A percentile compares a stretch with the other conserved stretches of the same genome.
Conservation (phyloP, 2,797 vertebrate genomes). For the Helarctos malayanus region DNA sequence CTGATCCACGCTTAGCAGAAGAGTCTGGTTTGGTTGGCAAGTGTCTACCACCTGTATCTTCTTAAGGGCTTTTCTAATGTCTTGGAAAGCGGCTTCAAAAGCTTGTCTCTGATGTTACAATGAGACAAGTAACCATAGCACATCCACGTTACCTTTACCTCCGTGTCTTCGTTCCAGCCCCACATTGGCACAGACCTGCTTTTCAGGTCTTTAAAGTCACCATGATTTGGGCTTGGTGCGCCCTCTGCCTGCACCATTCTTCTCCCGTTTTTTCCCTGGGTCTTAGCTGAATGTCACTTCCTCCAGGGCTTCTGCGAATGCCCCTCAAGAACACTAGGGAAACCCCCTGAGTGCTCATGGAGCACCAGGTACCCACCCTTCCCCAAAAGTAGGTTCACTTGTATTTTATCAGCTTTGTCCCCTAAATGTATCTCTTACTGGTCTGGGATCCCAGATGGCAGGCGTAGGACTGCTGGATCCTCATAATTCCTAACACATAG, state of each 20-base stretch:
- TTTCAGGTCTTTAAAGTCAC: not conserved
- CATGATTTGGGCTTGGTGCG: not conserved
- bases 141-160: not conserved
- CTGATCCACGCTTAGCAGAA: not conserved
- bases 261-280: not conserved
- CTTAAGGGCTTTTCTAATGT: not conserved
- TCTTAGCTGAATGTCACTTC: not conserved
- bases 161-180: not conserved
- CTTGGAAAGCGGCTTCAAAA: not conserved
- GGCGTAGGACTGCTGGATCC: not conserved
- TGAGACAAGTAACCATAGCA: not conserved
- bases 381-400: not conserved
- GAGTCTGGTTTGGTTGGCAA: not conserved
- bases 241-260: not conserved
- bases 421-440: not conserved
- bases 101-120: not conserved
- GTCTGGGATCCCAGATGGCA: not conserved
- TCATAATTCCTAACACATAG: not conserved
- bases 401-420: not conserved
- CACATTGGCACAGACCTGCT: not conserved
- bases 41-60: accelerated
- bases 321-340: not conserved
- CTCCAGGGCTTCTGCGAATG: not conserved
- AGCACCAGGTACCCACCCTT: not conserved
- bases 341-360: not conserved